A percentile compares a stretch with the other conserved stretches of the same genome.
phyloP scores from a whole-genome alignment of 1,140 invertebrate genomes.

The Drosophila insularis region DNA sequence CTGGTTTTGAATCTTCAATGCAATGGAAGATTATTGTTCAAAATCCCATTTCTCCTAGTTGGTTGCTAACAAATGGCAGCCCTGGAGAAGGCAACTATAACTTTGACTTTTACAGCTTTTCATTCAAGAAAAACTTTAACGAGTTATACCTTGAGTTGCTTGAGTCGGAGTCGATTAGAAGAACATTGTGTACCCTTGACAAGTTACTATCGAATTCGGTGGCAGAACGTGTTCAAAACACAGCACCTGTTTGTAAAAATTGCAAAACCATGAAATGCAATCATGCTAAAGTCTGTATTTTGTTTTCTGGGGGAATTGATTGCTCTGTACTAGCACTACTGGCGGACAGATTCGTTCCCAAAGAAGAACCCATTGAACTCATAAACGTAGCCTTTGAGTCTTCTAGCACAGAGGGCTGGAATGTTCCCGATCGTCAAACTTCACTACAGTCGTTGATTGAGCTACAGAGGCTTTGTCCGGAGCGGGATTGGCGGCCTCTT shows the following conservation, averaged over 20 bases:
- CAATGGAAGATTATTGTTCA: conserved; percentile 31
- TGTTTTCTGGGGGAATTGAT: conserved; percentile 98
- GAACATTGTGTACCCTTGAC: conserved; percentile 83
- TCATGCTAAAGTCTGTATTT: conserved; percentile 91
- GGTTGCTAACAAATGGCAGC: conserved; percentile 25
- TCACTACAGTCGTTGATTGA: conserved; percentile 89
- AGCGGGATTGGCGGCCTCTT: conserved; percentile 85
- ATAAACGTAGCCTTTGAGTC: conserved; percentile 97
- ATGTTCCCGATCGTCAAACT: conserved; percentile 91
- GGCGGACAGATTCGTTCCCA: conserved; percentile 88
- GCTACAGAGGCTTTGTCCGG: conserved; percentile 87
- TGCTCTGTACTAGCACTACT: conserved; percentile 94
- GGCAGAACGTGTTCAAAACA: conserved; percentile 85
- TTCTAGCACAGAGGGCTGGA: conserved; percentile 35
- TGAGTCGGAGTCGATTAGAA: conserved; percentile 50
- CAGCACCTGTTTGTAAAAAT: conserved; percentile 87
- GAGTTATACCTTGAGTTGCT: conserved; percentile 33
- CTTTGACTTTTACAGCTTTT: conserved; percentile 81
- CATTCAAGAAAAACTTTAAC: background rate
- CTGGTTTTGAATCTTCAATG: conserved; percentile 31
- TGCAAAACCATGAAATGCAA: conserved; percentile 83
- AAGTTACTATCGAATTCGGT: conserved; percentile 86
- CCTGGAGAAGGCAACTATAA: conserved; percentile 45
- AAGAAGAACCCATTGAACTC: conserved; percentile 92
- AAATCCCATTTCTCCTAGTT: conserved; percentile 29